A percentile compares a stretch with the other conserved stretches of the same genome.
Conservation (phyloP, 2,888 invertebrate species). For the Panzeria rudis region DNA sequence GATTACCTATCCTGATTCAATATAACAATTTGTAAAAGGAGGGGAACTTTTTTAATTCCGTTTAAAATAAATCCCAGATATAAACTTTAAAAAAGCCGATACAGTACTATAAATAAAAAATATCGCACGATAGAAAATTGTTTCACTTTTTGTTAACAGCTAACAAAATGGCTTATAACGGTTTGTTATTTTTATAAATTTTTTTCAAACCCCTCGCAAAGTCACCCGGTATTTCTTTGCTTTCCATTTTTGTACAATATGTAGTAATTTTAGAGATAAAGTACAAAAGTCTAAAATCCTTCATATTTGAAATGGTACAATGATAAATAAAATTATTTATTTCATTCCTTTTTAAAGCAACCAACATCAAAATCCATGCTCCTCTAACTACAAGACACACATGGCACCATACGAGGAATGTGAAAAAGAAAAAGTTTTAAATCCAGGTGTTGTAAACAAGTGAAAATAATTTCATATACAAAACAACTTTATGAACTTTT, state of each 20-base stretch:
- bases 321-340: constrained; percentile 30
- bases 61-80: no score
- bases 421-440: constrained; percentile 48
- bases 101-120: no score
- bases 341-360: constrained; percentile 5
- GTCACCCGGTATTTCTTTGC: no score
- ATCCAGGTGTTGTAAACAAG: constrained; percentile 57
- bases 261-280: constrained; percentile 54
- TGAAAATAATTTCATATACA: constrained; percentile 57
- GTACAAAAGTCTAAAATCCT: constrained; percentile 41
- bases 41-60: no score
- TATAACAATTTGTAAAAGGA: no score
- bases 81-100: no score
- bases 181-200: not conserved
- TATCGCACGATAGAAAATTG: no score
- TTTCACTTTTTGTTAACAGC: no score
- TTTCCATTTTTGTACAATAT: constrained; percentile 15
- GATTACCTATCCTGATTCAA: no score
- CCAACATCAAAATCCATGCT: not conserved
- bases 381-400: not conserved
- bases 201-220: not conserved
- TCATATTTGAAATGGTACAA: constrained; percentile 42
- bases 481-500: constrained; percentile 58
- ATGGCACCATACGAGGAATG: not conserved
- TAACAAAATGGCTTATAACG: no score